Evolutionary conservation across 2,113 vertebrate genomes (phyloP), one percentile per base, ranked within the genome.

Genomic region (Aspidoscelis tigris): DNA sequence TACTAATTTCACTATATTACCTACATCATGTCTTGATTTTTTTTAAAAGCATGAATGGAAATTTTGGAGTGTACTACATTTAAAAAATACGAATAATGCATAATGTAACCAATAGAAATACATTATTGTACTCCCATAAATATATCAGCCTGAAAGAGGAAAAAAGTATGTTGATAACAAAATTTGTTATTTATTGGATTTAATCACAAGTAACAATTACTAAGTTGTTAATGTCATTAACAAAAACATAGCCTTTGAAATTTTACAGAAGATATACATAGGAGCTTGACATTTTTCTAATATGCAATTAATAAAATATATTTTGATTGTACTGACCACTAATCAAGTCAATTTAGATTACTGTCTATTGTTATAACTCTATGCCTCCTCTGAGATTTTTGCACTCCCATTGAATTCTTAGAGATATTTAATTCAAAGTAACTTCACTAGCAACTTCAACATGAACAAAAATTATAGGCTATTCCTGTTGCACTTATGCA

Each of bases 261-360:
- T 66, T 82, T 78, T 22, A 86, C 61, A 22, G 68, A 90, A 77
- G 82, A 70, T 2, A 44, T 16, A 61, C 18, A 61, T 80, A 66
- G 53, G 2, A 70, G 85, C 24, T 86, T 53, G 72, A 10, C 18
- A 86, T 6, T 84, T 7, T 43, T 69, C 53, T 33, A 58, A 44
- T 33, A 87, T 26, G 82, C 89, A 76, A 55, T 65, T 69, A 76
- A 87, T n/a, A 68, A 1, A 81, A 5, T 43, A 83, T 71, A 18
- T 20, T 89, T 87, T 73, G 74, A 82, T 78, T 76, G 79, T 33
- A 0, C 65, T 86, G 76, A 85, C 85, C 69, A 53, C 0, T 84
- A 66, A 43, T 47, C 61, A 47, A 73, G 24, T 53, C 18, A n/a
- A 33, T 9, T 16, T 24, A 70, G 88, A 83, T 22, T 65, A 2